Base-by-base conservation (phyloP, 2,113 vertebrate genomes). In the Andinoacara biseriatus region DNA sequence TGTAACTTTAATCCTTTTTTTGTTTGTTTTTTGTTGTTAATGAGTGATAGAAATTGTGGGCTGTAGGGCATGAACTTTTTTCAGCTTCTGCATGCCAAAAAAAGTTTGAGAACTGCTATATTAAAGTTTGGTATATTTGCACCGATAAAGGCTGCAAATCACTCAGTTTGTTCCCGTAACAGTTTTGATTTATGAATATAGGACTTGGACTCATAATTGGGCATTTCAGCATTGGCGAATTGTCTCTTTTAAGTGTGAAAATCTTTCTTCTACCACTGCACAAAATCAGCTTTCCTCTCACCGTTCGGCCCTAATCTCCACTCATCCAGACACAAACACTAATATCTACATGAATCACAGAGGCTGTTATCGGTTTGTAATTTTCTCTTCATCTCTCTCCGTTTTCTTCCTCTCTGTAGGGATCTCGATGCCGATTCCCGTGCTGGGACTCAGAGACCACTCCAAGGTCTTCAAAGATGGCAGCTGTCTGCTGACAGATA, bases 391-490 rank as follows among this genome's bases (percentile, higher is more conserved):
- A 58, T 46, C 46, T 75, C 40, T 69, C 58, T 84, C 40, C 18
- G 5, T 81, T 31, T 63, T 33, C 49, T 22, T 49, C 61, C 78
- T 86, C 76, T 84, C 89, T 84, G 33, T 87, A 95, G 94, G 95
- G 17, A 97, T 99, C 88, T 99, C 98, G 57, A 98, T 98, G 97
- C 98, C 98, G 7, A 72, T 99, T 40, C 98, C 98, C 0, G 97
- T 99, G 46, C 95, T 99, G 56, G 98, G 98, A 33, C 95, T 99
- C 22, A 95, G 96, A 72, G 97, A 99, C 59, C 95, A 96, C 80
- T 96, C 97, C 86, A 99, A 98, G 92, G 97, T 99, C 54, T 98
- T 99, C 89, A 97, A 96, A 88, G 92, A 97, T 29, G 95, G 92
- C 81, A 98, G 96, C 82, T 99, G 98, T 91, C 92, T 96, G 59